Conservation (phyloP, 2,797 vertebrate species). For the Ispidina picta region DNA sequence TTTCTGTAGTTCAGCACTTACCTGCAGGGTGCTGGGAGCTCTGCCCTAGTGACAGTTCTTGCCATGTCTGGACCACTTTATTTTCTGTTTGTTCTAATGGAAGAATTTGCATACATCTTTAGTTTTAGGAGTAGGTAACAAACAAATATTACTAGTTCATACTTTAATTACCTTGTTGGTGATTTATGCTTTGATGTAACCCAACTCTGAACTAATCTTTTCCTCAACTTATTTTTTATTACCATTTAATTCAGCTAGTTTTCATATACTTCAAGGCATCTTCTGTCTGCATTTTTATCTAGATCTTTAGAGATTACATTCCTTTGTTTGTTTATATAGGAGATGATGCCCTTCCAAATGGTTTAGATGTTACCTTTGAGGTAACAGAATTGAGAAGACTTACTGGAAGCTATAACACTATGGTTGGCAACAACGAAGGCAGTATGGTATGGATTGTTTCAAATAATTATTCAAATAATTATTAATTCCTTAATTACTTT, state of each 20-base stretch:
- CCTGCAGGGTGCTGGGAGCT: neutral
- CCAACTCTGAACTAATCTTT: neutral
- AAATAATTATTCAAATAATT: neutral
- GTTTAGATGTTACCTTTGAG: constrained; percentile 93
- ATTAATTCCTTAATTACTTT: neutral
- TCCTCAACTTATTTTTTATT: neutral
- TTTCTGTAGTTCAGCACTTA: neutral
- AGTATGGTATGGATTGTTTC: constrained; percentile 88
- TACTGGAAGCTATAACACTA: constrained; percentile 96
- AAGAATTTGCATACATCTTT: neutral
- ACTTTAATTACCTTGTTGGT: neutral
- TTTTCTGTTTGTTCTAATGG: neutral
- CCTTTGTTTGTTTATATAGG: constrained; percentile 71
- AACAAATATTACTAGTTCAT: neutral
- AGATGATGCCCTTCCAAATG: constrained; percentile 90
- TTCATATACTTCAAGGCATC: neutral
- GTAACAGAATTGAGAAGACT: constrained; percentile 90
- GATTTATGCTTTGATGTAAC: neutral
- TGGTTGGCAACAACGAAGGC: constrained; percentile 98
- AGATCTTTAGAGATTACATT: neutral
- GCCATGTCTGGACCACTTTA: neutral
- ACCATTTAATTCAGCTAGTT: neutral
- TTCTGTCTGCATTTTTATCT: neutral
- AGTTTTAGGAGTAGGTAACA: neutral
- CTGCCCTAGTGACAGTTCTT: neutral